phyloP scores from a whole-genome alignment of 2,797 vertebrate species.

The Phataginus tetradactyla region DNA sequence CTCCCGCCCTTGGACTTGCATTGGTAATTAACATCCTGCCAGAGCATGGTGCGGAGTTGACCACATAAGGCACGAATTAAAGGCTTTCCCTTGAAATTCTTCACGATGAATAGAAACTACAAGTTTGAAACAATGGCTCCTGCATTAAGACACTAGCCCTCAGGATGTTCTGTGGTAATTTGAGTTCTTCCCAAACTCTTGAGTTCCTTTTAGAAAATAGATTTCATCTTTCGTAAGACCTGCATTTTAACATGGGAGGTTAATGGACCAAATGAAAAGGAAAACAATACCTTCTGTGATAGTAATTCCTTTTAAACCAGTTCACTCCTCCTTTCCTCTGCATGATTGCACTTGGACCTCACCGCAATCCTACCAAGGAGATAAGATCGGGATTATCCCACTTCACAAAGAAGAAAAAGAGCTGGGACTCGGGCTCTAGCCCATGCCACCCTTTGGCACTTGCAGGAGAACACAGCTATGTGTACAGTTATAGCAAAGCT shows the following conservation, averaged over 20 bases:
- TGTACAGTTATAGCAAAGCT: not conserved
- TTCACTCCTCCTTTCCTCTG: not conserved
- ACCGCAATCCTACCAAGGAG: too few species aligned
- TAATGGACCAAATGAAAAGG: not conserved
- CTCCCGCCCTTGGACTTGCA: not conserved
- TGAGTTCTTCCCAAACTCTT: not conserved
- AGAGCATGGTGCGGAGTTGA: not conserved
- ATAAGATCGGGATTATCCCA: not conserved
- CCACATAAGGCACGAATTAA: not conserved
- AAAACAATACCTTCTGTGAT: not conserved
- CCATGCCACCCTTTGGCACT: not conserved
- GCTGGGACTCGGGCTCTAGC: not conserved
- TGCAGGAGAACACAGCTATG: not conserved
- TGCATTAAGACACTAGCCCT: not conserved
- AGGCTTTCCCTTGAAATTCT: not conserved
- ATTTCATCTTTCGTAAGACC: not conserved
- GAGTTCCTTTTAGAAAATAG: not conserved
- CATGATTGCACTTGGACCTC: rapidly evolving
- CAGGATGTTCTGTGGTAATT: not conserved
- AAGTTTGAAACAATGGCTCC: not conserved
- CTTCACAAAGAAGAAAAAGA: not conserved
- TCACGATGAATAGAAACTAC: not conserved
- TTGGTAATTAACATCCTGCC: not conserved
- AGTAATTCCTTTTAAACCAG: not conserved
- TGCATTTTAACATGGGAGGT: not conserved